Evolutionary conservation across 2,113 vertebrate genomes (phyloP), one percentile per base, ranked within the genome.

Genomic region (Hassar affinis): DNA sequence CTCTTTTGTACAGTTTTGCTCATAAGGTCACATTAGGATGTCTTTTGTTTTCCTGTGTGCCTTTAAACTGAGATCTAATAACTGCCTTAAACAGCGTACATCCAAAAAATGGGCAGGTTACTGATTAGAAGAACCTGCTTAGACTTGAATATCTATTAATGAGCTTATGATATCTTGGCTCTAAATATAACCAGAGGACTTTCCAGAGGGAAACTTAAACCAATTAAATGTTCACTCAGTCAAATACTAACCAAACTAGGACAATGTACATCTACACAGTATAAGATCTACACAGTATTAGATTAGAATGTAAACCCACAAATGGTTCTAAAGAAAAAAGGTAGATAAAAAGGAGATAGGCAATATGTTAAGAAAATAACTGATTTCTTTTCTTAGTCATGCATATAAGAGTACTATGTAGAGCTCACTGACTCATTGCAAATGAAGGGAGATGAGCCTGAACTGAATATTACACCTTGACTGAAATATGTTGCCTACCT

Each of bases 61-160:
- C 59, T 51, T 79, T 62, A 45, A 75, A 56, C 68, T 9, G 52
- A 81, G 57, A 78, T 22, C 59, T 33, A 61, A 54, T 49, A 59
- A 59, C 62, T 22, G 64, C 20, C n/a, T 61, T 72, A 52, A 82
- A 71, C 25, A 68, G n/a, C 33, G 6, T 42, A 6, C 27, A 20
- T n/a, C 79, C 77, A 81, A 75, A 66, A 17, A 45, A 30, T 11
- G 10, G 33, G 20, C 4, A 14, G 4, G 11, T 47, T 62, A 45
- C 4, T 59, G 22, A 61, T 78, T 51, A 54, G 3, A 2, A 76
- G 18, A 76, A 54, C 51, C 35, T 18, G n/a, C 78, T 17, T 8
- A 79, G 59, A 27, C 17, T 27, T 49, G 20, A 2, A n/a, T 33
- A n/a, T 30, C 17, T n/a, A 76, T 35, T 76, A 76, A 79, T 56